Evolutionary conservation across 2,888 invertebrate genomes (phyloP), one percentile per base, ranked within the genome.

Genomic region (Mayetiola destructor): DNA sequence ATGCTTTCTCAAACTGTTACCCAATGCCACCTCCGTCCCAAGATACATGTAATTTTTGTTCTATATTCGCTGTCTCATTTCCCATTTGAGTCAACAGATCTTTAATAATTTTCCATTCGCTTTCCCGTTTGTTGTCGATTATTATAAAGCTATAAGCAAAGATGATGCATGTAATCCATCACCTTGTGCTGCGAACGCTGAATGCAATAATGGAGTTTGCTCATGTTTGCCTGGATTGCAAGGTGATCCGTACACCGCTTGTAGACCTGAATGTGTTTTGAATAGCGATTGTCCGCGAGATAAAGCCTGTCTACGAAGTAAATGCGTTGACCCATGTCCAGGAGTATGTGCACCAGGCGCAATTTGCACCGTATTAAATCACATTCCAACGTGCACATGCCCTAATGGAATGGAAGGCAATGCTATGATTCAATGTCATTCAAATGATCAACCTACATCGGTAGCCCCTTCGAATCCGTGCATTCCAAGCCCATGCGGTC

Each of bases 11-110:
- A 59, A 80, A 76, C 62, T 88, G 87, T 60, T 85, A 87, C 66
- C 91, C 91, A 68, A 77, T 90, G 56, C 88, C 85, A 68, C 91
- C 92, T 3, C n/a, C n/a, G n/a, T n/a, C n/a, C n/a, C n/a, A n/a
- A n/a, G n/a, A n/a, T n/a, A n/a, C n/a, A n/a, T n/a, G n/a, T n/a
- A n/a, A n/a, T n/a, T n/a, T n/a, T n/a, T n/a, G n/a, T n/a, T n/a
- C n/a, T n/a, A n/a, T n/a, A n/a, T n/a, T n/a, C n/a, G n/a, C n/a
- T n/a, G n/a, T n/a, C n/a, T n/a, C n/a, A n/a, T n/a, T n/a, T n/a
- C n/a, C n/a, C n/a, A n/a, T n/a, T n/a, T n/a, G n/a, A n/a, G n/a
- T n/a, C n/a, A n/a, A n/a, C n/a, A n/a, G n/a, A n/a, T n/a, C n/a
- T n/a, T n/a, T n/a, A n/a, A n/a, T n/a, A n/a, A n/a, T n/a, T n/a